phyloP scores from a whole-genome alignment of 2,888 invertebrate genomes.

The Cephus rjabovi region DNA sequence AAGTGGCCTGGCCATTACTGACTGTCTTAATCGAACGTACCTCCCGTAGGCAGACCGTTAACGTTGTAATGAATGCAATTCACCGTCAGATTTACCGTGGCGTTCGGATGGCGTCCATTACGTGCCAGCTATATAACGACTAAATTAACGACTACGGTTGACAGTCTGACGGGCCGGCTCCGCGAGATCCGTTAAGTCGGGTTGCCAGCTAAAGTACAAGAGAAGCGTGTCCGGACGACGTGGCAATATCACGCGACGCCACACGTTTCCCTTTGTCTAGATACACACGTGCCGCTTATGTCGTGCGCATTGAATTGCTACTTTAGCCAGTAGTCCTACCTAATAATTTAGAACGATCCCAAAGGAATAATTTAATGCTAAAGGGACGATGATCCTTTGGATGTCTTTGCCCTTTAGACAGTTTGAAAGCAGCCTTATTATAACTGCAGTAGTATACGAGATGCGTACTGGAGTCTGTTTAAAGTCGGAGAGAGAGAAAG shows the following conservation, averaged over 20 bases:
- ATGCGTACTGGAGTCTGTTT: neutral
- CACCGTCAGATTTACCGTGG: neutral
- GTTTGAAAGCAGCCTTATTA: neutral
- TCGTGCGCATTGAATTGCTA: neutral
- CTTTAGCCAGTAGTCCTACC: neutral
- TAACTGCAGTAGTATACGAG: neutral
- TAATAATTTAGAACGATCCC: neutral
- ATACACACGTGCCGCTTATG: neutral
- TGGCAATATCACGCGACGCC: conserved; percentile 1
- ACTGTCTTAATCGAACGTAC: neutral
- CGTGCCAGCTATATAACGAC: conserved; percentile 18
- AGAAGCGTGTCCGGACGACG: neutral
- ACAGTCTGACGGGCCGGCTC: conserved; percentile 3
- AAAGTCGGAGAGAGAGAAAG: neutral
- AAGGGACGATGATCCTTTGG: neutral
- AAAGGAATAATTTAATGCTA: neutral
- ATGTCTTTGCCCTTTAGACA: neutral
- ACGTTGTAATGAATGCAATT: conserved; percentile 6
- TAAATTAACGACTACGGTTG: conserved; percentile 20
- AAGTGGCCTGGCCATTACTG: neutral
- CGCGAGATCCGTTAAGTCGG: neutral
- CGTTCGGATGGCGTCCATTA: conserved; percentile 15
- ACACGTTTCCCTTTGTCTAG: neutral
- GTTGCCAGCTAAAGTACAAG: conserved; percentile 3
- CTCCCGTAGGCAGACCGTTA: neutral